These are phyloP conservation scores for Diorhabda elongata DNA, from an alignment of 1,140 invertebrate genomes.

Conservation along the genomic window DNA sequence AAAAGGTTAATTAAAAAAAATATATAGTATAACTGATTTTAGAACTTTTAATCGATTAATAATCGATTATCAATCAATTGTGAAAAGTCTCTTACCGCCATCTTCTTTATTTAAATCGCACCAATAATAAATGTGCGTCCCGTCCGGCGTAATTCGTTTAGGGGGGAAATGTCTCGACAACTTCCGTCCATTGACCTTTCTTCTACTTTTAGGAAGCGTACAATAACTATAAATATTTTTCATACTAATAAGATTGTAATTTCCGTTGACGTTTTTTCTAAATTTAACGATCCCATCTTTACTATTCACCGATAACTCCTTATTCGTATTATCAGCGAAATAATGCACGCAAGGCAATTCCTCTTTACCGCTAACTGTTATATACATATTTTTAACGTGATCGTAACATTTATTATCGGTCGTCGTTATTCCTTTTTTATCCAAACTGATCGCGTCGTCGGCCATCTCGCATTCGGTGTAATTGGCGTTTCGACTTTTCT, in stretches of 20 bases:
- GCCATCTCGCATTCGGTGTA: constrained; percentile 54
- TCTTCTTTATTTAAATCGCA: constrained; percentile 64
- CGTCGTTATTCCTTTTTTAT: constrained; percentile 38
- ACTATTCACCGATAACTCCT: constrained; percentile 16
- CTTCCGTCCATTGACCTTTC: constrained; percentile 23
- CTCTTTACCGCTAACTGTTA: constrained; percentile 63
- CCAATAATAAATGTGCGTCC: constrained; percentile 79
- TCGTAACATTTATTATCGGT: constrained; percentile 21
- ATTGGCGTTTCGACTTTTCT: constrained; percentile 29
- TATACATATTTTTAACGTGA: constrained; percentile 46
- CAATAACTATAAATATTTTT: constrained; percentile 47
- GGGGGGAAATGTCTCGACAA: constrained; percentile 51
- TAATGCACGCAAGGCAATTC: constrained; percentile 56
- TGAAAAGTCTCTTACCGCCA: constrained; percentile 45
- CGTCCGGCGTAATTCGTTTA: constrained; percentile 71
- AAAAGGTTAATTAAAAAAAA: too few relatives aligned
- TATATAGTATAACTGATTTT: too few relatives aligned
- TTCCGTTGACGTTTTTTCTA: constrained; percentile 45
- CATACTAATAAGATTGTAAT: constrained; percentile 41
- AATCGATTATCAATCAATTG: too few relatives aligned
- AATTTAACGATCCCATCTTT: constrained; percentile 29
- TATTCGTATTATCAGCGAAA: neutral
- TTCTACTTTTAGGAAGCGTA: constrained; percentile 45
- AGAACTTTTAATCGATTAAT: too few relatives aligned
- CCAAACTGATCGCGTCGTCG: constrained; percentile 54